A percentile compares a stretch with the other conserved stretches of the same genome.
Conservation (phyloP, 2,888 invertebrate species). For the Netelia virgata region DNA sequence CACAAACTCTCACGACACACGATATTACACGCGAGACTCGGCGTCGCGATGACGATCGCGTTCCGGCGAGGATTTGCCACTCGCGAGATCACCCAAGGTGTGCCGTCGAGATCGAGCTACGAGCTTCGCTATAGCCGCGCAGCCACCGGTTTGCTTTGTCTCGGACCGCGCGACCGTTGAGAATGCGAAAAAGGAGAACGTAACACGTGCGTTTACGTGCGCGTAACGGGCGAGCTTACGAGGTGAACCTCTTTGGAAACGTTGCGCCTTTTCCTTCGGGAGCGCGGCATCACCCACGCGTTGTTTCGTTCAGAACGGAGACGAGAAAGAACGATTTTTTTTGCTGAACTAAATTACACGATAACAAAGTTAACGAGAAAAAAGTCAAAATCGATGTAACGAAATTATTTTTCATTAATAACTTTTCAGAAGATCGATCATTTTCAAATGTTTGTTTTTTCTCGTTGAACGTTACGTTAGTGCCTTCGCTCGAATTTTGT, state of each 20-base stretch:
- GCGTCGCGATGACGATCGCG: constrained; percentile 19
- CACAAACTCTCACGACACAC: background rate
- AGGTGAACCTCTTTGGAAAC: constrained; percentile 56
- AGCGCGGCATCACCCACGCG: constrained; percentile 34
- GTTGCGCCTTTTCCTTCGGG: constrained; percentile 12
- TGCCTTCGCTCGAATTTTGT: too few relatives aligned
- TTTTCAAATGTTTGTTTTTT: too few relatives aligned
- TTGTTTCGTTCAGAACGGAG: background rate
- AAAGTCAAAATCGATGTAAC: background rate
- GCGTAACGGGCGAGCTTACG: constrained; percentile 17
- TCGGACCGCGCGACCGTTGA: constrained; percentile 47
- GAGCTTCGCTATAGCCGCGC: background rate
- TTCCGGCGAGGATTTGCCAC: constrained; percentile 21
- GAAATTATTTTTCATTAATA: background rate
- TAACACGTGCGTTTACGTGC: constrained; percentile 4
- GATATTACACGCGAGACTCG: constrained; percentile 13
- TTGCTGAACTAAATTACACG: too few relatives aligned
- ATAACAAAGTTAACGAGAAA: background rate
- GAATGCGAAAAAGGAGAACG: constrained; percentile 48
- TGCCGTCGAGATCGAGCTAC: background rate
- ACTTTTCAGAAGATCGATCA: too few relatives aligned
- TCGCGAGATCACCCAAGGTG: constrained; percentile 28
- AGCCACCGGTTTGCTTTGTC: constrained; percentile 59
- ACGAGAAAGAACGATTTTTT: background rate
- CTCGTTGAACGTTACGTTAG: too few relatives aligned